Conservation (phyloP, 2,797 vertebrate genomes). For the Galagoides demidoff region DNA sequence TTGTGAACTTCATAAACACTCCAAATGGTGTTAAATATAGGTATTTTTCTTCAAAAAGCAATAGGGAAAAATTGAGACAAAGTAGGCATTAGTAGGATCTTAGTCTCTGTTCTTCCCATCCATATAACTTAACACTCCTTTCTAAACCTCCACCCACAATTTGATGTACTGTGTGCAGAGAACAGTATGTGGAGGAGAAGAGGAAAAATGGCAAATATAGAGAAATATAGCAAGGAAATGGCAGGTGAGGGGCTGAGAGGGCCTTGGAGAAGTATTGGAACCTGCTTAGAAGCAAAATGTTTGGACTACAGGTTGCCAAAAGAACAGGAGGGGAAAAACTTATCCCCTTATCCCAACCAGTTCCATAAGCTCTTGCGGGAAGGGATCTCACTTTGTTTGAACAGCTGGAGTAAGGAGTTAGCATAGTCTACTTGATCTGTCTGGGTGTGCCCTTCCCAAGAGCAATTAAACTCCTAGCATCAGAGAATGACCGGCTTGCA, state of each 20-base stretch:
- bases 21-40: neutral
- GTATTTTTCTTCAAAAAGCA: neutral
- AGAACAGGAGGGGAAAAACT: neutral
- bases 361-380: neutral
- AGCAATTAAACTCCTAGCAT: neutral
- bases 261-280: neutral
- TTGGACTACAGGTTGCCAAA: neutral
- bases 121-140: neutral
- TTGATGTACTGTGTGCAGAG: neutral
- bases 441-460: neutral
- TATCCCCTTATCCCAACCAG: neutral
- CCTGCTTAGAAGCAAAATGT: neutral
- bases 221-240: neutral
- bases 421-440: neutral
- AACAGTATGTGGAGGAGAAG: too few species aligned
- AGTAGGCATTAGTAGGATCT: neutral
- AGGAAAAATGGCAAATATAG: neutral
- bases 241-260: neutral
- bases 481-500: neutral
- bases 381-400: conserved; percentile 10
- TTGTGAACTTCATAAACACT: neutral
- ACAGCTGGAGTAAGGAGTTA: conserved; percentile 21
- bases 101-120: neutral
- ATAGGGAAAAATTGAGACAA: neutral
- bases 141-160: neutral